These are phyloP conservation scores for Melolontha melolontha DNA, from an alignment of 2,888 invertebrate species.

Conservation along the genomic window DNA sequence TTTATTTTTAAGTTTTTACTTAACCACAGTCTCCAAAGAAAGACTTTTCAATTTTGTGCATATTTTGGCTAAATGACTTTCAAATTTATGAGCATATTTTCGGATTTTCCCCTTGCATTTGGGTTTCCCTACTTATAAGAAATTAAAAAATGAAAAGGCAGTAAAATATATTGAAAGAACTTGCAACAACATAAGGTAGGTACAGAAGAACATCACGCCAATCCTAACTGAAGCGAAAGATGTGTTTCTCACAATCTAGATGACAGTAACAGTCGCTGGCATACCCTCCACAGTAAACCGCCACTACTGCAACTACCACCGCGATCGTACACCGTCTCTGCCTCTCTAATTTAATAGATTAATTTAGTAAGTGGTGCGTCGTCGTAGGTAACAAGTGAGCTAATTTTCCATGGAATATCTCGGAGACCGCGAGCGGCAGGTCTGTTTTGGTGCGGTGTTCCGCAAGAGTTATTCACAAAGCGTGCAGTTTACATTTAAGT, in stretches of 20 bases:
- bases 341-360: constrained; percentile 65
- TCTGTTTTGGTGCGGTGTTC: constrained; percentile 51
- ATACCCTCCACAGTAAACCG: neutral
- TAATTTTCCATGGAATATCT: constrained; percentile 59
- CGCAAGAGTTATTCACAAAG: constrained; percentile 53
- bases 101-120: too few species aligned
- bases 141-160: too few species aligned
- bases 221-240: constrained; percentile 13
- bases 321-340: constrained; percentile 41
- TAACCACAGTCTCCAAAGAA: too few species aligned
- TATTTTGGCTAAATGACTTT: too few species aligned
- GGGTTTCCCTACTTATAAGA: too few species aligned
- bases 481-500: constrained; percentile 43
- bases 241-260: constrained; percentile 57
- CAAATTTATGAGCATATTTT: too few species aligned
- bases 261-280: constrained; percentile 61
- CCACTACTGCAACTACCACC: neutral
- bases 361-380: constrained; percentile 65
- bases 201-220: neutral
- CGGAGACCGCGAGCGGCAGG: constrained; percentile 52
- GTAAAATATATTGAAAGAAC: too few species aligned
- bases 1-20: too few species aligned
- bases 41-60: too few species aligned
- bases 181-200: too few species aligned
- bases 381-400: constrained; percentile 62